Percentiles rank a stretch among this genome's conserved stretches.
phyloP scores from a whole-genome alignment of 1,140 invertebrate species.

The Coboldia fuscipes region DNA sequence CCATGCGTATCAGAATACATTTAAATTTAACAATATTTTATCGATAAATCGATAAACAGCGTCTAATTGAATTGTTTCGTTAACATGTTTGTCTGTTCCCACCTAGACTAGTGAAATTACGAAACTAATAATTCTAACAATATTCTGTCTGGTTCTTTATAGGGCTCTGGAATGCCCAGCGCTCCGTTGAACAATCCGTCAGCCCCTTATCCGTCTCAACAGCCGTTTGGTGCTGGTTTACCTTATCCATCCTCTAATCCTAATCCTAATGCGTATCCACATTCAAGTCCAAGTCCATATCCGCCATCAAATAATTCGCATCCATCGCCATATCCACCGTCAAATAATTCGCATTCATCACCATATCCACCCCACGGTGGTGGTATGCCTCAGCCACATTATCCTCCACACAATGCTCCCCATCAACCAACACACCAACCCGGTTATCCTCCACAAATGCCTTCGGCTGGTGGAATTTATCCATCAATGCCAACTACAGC shows the following conservation, averaged over 20 bases:
- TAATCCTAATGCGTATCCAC: slow-evolving; percentile 5
- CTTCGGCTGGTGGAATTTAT: slow-evolving; percentile 1
- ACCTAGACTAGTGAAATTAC: no score
- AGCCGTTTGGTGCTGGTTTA: not conserved
- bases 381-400: slow-evolving; percentile 9
- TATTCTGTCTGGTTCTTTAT: no score
- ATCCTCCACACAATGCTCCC: slow-evolving; percentile 5
- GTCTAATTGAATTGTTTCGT: no score
- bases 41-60: no score
- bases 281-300: slow-evolving; percentile 6
- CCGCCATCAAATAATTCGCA: slow-evolving; percentile 3
- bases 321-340: slow-evolving; percentile 2
- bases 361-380: slow-evolving; percentile 6
- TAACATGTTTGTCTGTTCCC: no score
- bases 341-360: slow-evolving; percentile 8
- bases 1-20: no score
- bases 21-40: no score
- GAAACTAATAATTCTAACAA: no score
- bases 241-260: slow-evolving; percentile 7
- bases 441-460: slow-evolving; percentile 6
- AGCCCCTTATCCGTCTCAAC: slow-evolving; percentile 4
- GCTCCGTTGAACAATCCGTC: slow-evolving; percentile 7
- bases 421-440: slow-evolving; percentile 7
- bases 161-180: slow-evolving; percentile 18
- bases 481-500: not conserved